Evolutionary conservation across 2,113 vertebrate genomes (phyloP), one percentile per base, ranked within the genome.

Genomic region (Pycnonotus jocosus): DNA sequence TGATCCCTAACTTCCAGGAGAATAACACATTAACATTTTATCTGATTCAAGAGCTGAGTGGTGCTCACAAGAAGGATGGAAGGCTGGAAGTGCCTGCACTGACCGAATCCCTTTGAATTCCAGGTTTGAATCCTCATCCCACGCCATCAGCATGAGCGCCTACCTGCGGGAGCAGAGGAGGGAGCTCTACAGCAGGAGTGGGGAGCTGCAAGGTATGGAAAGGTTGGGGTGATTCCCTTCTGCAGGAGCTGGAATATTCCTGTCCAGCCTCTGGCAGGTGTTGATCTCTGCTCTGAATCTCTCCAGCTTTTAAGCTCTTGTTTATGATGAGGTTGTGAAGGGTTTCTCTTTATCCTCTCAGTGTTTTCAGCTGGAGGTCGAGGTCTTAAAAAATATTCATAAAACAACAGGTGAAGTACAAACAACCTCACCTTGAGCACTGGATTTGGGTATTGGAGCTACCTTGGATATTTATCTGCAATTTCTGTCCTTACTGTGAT

Each of bases 61-160:
- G 5, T 66, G 44, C 35, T 88, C 58, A 12, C 20, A 37, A 21
- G 24, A 40, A 20, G 10, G 42, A 16, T 58, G 28, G 5, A 0
- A 45, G 27, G 47, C 7, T 66, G 24, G 3, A 7, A 68, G 16
- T 60, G 47, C 58, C 31, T 68, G 45, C 1, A 14, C 21, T 72
- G 7, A 16, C 25, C 35, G 9, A 3, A 62, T 21, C 30, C 57
- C 44, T 68, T 61, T 30, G 10, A 23, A 8, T 84, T 94, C 3
- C 96, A 99, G 99, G 96, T 99, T 99, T 65, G 99, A 99, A 74
- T 99, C 99, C 0, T 99, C 99, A 23, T 99, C 99, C 66, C 99
- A 99, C 35, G 99, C 99, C 72, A 99, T 99, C 92, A 99, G 99
- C 88, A 99, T 99, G 99, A 99, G 99, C 8, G 99, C 99, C 70